phyloP scores from a whole-genome alignment of 2,797 vertebrate species.

The Catostomus latipinnis region DNA sequence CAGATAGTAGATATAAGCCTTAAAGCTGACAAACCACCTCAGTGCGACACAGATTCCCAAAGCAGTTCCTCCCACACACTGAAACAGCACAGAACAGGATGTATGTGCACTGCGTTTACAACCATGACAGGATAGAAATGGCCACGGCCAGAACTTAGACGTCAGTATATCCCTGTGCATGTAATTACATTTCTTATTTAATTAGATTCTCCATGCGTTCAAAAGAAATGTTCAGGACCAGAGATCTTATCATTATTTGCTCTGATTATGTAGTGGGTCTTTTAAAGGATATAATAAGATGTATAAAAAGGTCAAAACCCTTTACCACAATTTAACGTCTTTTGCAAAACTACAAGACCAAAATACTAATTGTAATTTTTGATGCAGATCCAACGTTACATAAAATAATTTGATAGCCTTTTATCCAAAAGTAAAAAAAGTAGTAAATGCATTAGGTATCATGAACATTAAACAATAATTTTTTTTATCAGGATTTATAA shows the following conservation, averaged over 20 bases:
- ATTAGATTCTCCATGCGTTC: neutral
- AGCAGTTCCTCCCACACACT: neutral
- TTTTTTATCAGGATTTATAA: no score
- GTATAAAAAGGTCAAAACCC: neutral
- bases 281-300: neutral
- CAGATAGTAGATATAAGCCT: no score
- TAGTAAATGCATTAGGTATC: no score
- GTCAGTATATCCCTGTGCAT: neutral
- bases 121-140: neutral
- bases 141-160: neutral
- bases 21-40: no score
- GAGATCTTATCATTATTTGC: neutral
- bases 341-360: neutral
- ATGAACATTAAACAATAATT: no score
- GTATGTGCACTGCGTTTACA: neutral
- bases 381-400: no score
- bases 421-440: no score
- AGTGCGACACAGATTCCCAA: no score
- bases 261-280: neutral
- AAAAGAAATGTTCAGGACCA: neutral
- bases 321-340: neutral
- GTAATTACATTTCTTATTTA: neutral
- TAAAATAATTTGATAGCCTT: no score
- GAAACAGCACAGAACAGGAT: conserved; percentile 21
- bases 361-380: no score